Conservation (phyloP, 2,797 vertebrate species). For the Mallotus villosus region DNA sequence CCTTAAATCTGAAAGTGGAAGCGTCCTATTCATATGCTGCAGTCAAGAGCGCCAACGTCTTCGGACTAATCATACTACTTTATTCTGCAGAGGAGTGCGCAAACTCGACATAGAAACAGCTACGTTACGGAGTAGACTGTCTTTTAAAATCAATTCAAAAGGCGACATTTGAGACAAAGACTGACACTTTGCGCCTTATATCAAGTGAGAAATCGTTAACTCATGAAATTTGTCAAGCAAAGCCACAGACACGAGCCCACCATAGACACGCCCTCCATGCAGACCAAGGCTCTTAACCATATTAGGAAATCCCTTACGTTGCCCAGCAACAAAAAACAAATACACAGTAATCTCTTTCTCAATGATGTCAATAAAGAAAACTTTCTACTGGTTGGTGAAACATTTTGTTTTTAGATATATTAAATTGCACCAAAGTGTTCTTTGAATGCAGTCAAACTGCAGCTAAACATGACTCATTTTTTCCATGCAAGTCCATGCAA, state of each 20-base stretch:
- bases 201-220: conserved; percentile 11
- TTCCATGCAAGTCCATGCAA: background rate
- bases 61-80: conserved; percentile 14
- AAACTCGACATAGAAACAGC: background rate
- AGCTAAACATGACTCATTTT: background rate
- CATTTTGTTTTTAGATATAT: background rate
- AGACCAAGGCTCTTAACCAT: conserved; percentile 60
- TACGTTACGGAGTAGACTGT: conserved; percentile 12
- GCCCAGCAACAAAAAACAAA: conserved; percentile 47
- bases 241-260: conserved; percentile 49
- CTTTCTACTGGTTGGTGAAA: background rate
- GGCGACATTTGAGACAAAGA: background rate
- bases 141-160: background rate
- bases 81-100: conserved; percentile 5
- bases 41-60: conserved; percentile 43
- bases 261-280: conserved; percentile 63
- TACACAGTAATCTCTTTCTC: background rate
- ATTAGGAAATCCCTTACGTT: conserved; percentile 76
- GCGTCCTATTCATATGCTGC: conserved; percentile 68
- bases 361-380: background rate
- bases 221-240: background rate
- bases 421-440: background rate
- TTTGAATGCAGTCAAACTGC: background rate
- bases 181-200: background rate
- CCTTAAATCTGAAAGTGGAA: conserved; percentile 59